A percentile compares a stretch with the other conserved stretches of the same genome.
These are phyloP conservation scores for Pleuronectes platessa DNA, from an alignment of 2,113 vertebrate genomes.

Conservation along the genomic window DNA sequence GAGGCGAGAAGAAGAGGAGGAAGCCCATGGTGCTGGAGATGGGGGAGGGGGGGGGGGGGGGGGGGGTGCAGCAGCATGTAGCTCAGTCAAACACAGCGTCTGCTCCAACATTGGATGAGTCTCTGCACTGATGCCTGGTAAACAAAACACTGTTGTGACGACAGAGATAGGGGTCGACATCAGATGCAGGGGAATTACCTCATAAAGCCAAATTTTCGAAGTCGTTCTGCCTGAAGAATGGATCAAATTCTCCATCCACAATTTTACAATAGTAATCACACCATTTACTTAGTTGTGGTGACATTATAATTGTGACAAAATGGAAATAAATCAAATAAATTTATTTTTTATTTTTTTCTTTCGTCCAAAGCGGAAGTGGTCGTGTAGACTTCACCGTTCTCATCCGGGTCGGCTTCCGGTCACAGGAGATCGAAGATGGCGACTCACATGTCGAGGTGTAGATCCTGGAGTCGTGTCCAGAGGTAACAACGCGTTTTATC, in stretches of 20 bases:
- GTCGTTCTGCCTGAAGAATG: too few relatives aligned
- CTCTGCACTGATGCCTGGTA: too few relatives aligned
- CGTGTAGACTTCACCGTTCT: neutral
- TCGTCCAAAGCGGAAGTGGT: constrained; percentile 44
- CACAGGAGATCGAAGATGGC: constrained; percentile 83
- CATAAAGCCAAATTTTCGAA: too few relatives aligned
- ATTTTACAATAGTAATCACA: too few relatives aligned
- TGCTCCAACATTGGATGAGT: too few relatives aligned
- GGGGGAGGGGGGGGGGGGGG: neutral
- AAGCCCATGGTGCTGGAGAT: constrained; percentile 18
- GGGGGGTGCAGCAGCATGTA: neutral
- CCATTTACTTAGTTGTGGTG: too few relatives aligned
- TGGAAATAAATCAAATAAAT: neutral
- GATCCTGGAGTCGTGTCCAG: constrained; percentile 80
- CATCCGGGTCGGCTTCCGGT: constrained; percentile 68
- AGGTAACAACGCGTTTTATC: constrained; percentile 75
- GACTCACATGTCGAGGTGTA: constrained; percentile 82
- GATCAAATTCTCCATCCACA: too few relatives aligned
- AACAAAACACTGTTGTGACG: too few relatives aligned
- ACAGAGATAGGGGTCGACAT: too few relatives aligned
- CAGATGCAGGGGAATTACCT: too few relatives aligned
- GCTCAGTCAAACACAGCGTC: too few relatives aligned
- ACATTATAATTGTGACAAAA: too few relatives aligned
- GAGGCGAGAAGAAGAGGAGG: constrained; percentile 47
- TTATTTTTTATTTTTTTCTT: neutral